Conservation (phyloP, 2,797 vertebrate species). For the Mionectes olivaceus region DNA sequence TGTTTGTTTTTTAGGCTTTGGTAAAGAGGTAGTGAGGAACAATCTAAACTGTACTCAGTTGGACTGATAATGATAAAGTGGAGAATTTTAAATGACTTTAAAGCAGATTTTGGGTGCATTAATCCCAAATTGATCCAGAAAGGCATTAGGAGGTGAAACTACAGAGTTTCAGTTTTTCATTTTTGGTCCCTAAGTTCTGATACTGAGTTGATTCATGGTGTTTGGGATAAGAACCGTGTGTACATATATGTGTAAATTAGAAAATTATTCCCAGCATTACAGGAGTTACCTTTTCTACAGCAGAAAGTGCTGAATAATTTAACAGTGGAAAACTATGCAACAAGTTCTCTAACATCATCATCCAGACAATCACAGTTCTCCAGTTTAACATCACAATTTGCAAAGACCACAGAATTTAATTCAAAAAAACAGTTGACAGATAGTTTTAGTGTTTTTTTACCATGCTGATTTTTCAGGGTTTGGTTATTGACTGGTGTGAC, state of each 20-base stretch:
- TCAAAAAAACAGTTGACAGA: background rate
- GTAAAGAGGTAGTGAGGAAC: background rate
- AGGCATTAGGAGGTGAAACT: background rate
- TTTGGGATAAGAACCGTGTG: background rate
- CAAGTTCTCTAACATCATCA: background rate
- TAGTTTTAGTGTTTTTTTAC: background rate
- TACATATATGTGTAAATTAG: background rate
- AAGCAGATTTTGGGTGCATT: background rate
- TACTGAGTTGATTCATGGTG: fast-evolving
- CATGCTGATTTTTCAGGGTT: background rate
- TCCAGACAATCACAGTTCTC: background rate
- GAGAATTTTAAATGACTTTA: background rate
- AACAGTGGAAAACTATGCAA: background rate
- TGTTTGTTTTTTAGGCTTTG: background rate
- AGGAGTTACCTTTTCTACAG: background rate
- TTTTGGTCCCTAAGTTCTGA: background rate
- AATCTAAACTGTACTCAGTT: background rate
- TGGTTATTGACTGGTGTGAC: background rate
- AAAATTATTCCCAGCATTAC: background rate
- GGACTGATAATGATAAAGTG: background rate
- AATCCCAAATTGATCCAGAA: background rate
- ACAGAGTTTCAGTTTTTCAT: background rate
- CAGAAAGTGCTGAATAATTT: background rate
- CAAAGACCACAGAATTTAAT: background rate
- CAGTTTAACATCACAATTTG: background rate